Conservation (phyloP, 2,888 invertebrate species). For the Yponomeuta evonymella region DNA sequence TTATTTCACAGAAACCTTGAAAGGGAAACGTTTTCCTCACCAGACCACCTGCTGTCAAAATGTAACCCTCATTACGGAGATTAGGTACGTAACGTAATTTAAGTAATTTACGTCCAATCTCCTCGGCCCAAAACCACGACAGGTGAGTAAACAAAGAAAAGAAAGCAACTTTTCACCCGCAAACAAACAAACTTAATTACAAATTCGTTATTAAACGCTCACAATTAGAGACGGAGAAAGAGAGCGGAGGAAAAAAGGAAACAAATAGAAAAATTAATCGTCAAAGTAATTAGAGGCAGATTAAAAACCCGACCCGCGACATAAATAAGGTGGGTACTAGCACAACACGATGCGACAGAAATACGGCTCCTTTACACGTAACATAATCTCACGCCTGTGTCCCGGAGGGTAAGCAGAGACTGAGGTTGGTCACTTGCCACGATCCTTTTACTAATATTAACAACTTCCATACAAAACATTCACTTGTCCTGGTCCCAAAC, state of each 20-base stretch:
- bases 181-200: slow-evolving; percentile 2
- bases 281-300: slow-evolving; percentile 37
- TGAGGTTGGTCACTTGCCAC: too few relatives aligned
- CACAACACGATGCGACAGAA: not conserved
- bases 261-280: slow-evolving; percentile 32
- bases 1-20: too few relatives aligned
- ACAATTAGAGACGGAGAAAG: not conserved
- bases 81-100: not conserved
- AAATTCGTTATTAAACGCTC: slow-evolving; percentile 1
- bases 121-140: not conserved
- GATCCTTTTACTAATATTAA: too few relatives aligned
- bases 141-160: not conserved
- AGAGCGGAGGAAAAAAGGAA: not conserved
- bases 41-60: not conserved
- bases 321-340: slow-evolving; percentile 25
- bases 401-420: not conserved
- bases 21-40: not conserved
- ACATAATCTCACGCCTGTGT: too few relatives aligned
- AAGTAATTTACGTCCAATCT: not conserved
- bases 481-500: too few relatives aligned
- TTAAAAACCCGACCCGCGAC: slow-evolving; percentile 31
- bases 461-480: too few relatives aligned
- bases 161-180: not conserved
- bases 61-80: too few relatives aligned
- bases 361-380: not conserved